Base-by-base conservation (phyloP, 2,797 vertebrate species). In the Sebastes wilsoni region DNA sequence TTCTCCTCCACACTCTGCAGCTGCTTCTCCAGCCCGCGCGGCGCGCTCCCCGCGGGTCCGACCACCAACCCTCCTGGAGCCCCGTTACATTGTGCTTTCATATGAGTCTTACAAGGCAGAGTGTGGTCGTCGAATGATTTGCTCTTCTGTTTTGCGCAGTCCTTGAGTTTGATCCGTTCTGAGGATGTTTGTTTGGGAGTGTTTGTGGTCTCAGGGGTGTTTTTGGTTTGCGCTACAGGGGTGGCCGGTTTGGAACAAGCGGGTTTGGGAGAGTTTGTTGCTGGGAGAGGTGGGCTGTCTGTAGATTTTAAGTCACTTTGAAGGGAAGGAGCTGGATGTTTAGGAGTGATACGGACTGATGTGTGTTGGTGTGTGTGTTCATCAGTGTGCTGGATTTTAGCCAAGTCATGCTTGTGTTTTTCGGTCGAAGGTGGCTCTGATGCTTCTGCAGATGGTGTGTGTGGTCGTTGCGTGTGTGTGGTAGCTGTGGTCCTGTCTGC, bases 1-100 rank as follows among this genome's bases (percentile, higher is more conserved):
- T 97, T 98, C 91, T 99, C 97, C 90, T 99, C 98, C 80, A 99
- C 97, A 2, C 95, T 97, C 81, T 98, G 98, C 62, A 99, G 93
- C 84, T 97, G 96, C 77, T 95, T 96, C 87, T 98, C 96, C 58
- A 96, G 85, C 22, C 92, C 88, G 0, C 77, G 85, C 1, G 94
- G 94, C 1, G 72, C 96, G 14, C 96, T 95, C 5, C 95, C 96
- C 36, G 94, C 87, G 13, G 95, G 94, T 72, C 95, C 95, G 27
- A 93, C 93, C 90, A 96, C 79, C 71, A 94, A 59, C 67, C 92
- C 94, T 12, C 90, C 93, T 0, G 95, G 95, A 16, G 93, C 92
- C 20, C 95, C 96, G 4, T 96, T 96, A 79, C 95, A 96, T 87
- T 96, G 95, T 89, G 95, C 92, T 89, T 92, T 92, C 80, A 91